Base-by-base conservation (phyloP, 2,888 invertebrate genomes). In the Parnassius mnemosyne region DNA sequence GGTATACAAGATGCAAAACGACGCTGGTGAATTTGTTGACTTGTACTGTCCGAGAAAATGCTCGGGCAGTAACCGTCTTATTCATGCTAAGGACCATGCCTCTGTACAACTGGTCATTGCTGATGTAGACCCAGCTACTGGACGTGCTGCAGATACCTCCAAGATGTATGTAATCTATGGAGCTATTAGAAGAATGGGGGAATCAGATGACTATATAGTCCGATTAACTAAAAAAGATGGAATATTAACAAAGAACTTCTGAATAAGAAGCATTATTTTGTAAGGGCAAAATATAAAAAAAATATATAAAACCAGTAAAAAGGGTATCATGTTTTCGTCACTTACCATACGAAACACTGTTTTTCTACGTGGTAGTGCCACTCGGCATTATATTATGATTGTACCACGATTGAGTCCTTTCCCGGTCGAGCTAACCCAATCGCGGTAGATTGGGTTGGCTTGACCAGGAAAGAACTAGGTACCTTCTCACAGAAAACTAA, bases 11-110 rank as follows among this genome's bases (percentile, higher is more conserved):
- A 99, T 99, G 99, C 98, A 99, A 93, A 99, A 99, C 98, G 99
- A 99, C 94, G 95, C 97, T 71, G 98, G 98, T 89, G 98, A 98
- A 94, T 96, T 96, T 85, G 99, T 99, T 89, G 99, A 99, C 92
- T 94, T 99, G 92, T 99, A 99, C 93, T 97, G 98, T 92, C 99
- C 99, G 75, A 95, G 99, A 84, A 99, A 99, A 94, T 99, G 99
- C 93, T 99, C 99, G 72, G 98, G 99, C 20, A 98, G 98, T 79
- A 99, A 99, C 93, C 95, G 99, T 74, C 97, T 99, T 75, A 99
- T 99, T 85, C 96, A 97, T 78, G 99, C 99, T 43, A 99, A 99
- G 92, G 99, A 99, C 92, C 98, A 99, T 88, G 99, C 99, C 43
- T 98, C 99, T 0, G 98, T 99, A 76, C 99, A 99, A 92, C 93